Evolutionary conservation across 2,797 vertebrate genomes (phyloP).

Genomic region (Muscicapa striata): DNA sequence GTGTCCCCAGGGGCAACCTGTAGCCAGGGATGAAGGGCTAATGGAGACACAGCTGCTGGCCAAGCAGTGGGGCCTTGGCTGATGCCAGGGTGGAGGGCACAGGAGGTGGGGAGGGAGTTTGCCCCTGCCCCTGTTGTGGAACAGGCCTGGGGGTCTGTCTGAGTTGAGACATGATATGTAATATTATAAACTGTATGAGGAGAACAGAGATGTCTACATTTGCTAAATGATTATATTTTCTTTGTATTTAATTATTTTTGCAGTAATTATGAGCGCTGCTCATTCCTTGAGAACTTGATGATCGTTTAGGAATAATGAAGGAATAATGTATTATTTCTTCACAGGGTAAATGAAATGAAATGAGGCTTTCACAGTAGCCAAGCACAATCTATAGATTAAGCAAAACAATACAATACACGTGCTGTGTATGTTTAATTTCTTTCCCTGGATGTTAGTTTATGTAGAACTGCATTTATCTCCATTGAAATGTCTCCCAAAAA

Average conservation of each 20-base stretch:
- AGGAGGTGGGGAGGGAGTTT: neutral
- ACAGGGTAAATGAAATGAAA: neutral
- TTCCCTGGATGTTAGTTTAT: neutral
- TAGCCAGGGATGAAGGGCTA: neutral
- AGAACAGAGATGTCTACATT: neutral
- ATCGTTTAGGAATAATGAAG: neutral
- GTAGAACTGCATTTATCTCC: neutral
- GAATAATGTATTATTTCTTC: neutral
- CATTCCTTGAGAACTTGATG: neutral
- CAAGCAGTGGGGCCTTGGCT: neutral
- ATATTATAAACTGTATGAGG: neutral
- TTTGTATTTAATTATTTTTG: neutral
- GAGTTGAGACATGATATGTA: accelerated
- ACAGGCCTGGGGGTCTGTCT: neutral
- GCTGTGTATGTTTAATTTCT: neutral
- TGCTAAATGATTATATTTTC: neutral
- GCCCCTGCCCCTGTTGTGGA: accelerated
- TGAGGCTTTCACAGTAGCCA: neutral
- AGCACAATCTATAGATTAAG: neutral
- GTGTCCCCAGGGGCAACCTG: neutral
- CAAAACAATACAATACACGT: accelerated
- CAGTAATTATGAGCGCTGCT: neutral
- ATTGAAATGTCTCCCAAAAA: neutral
- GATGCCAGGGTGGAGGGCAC: neutral
- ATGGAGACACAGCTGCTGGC: neutral